Percentiles rank a stretch among this genome's conserved stretches.
phyloP scores from a whole-genome alignment of 2,888 invertebrate species.

The Scelioninae gen. 1 region DNA sequence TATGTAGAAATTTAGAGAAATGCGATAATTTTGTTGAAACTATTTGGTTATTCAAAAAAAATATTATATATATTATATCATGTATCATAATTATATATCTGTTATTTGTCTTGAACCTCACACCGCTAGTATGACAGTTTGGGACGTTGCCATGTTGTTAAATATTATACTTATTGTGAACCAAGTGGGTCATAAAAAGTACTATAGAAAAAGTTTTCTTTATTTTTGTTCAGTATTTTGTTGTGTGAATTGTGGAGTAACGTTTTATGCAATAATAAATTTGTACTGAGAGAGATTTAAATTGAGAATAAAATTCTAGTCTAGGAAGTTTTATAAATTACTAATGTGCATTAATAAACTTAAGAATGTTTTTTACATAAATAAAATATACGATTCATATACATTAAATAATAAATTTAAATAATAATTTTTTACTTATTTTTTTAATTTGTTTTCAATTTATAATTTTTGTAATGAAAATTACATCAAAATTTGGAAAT shows the following conservation, averaged over 20 bases:
- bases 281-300: too few species aligned
- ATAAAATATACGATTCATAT: too few species aligned
- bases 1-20: constrained; percentile 16
- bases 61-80: constrained; percentile 26
- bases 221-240: constrained; percentile 6
- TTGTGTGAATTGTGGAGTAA: constrained; percentile 11
- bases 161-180: constrained; percentile 46
- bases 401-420: too few species aligned
- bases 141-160: constrained; percentile 46
- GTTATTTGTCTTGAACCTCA: constrained; percentile 37
- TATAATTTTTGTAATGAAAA: too few species aligned
- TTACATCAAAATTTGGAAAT: too few species aligned
- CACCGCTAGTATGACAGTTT: constrained; percentile 40
- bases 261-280: background rate
- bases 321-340: too few species aligned
- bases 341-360: too few species aligned
- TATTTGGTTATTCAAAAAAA: constrained; percentile 25
- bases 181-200: constrained; percentile 33
- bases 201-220: constrained; percentile 23
- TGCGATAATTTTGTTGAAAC: constrained; percentile 23
- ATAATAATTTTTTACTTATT: too few species aligned
- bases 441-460: too few species aligned
- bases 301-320: too few species aligned
- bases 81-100: too few species aligned
- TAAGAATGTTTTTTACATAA: too few species aligned